Percentiles rank a stretch among this genome's conserved stretches.
Conservation (phyloP, 2,888 invertebrate genomes). For the Geotrupes spiniger region DNA sequence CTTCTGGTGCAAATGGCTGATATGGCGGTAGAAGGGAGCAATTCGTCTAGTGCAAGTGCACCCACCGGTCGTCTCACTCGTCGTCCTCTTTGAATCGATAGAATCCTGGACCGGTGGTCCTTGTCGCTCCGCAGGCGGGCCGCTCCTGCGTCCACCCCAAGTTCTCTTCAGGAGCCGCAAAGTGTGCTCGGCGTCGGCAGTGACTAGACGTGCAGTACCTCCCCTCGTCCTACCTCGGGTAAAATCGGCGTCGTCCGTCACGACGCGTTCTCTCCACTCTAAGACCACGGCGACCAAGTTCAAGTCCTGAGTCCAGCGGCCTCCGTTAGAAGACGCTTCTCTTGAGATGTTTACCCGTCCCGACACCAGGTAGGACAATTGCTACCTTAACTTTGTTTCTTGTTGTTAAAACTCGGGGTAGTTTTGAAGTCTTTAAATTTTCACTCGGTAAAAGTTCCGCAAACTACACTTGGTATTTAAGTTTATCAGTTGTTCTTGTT, state of each 20-base stretch:
- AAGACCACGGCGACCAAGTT: slow-evolving; percentile 35
- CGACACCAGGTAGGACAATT: slow-evolving; percentile 37
- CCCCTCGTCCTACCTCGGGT: slow-evolving; percentile 40
- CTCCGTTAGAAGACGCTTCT: slow-evolving; percentile 31
- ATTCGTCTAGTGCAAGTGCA: slow-evolving; percentile 27
- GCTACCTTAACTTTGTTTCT: slow-evolving; percentile 29
- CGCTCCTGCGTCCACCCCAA: slow-evolving; percentile 47
- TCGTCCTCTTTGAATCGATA: slow-evolving; percentile 41
- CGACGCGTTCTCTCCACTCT: slow-evolving; percentile 25
- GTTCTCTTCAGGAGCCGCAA: slow-evolving; percentile 47
- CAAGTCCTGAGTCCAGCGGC: slow-evolving; percentile 35
- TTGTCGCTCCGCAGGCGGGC: slow-evolving; percentile 44
- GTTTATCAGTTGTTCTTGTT: slow-evolving; percentile 30
- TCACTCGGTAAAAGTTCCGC: slow-evolving; percentile 23
- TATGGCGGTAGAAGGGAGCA: slow-evolving; percentile 17
- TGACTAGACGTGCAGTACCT: slow-evolving; percentile 49
- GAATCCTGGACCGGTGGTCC: slow-evolving; percentile 38
- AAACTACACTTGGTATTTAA: slow-evolving; percentile 27
- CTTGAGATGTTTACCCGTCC: slow-evolving; percentile 29
- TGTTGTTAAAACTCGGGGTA: slow-evolving; percentile 27
- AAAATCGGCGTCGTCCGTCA: slow-evolving; percentile 18
- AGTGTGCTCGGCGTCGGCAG: slow-evolving; percentile 57
- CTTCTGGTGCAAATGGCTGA: slow-evolving; percentile 12
- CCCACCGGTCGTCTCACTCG: slow-evolving; percentile 27
- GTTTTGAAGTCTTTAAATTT: slow-evolving; percentile 31